Base-by-base conservation (phyloP, 1,140 invertebrate genomes). In the Triops cancriformis region DNA sequence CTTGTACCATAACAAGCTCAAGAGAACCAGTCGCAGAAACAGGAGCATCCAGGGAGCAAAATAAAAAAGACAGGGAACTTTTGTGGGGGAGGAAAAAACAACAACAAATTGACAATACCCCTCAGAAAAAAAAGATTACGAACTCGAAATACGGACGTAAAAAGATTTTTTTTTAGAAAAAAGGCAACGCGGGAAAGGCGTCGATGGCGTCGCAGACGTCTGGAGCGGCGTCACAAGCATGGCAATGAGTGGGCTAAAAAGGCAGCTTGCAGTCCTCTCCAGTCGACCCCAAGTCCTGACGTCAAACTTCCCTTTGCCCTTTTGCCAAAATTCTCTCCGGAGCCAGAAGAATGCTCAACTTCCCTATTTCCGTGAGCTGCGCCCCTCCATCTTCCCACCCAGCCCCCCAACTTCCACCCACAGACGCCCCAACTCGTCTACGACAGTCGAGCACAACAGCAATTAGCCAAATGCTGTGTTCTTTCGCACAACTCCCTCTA, bases 241-340 rank as follows among this genome's bases (percentile, higher is more conserved):
- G 51, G 51, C 51, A 64, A 72, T 28, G 77, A 78, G 73, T 26
- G 78, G 77, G 73, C 26, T 72, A 73, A 74, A 73, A 45, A 37
- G 74, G 74, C 23, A 31, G 77, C 85, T 85, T 85, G 85, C 84
- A 83, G 81, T 82, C 81, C 73, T 37, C 31, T 77, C 82, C 83
- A 80, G 81, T 80, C 80, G 80, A 80, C 80, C 81, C 80, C 76
- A 81, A 81, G 83, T 82, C 28, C 42, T 75, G 45, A 41, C 83
- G 80, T 81, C 81, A 82, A 83, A 80, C 83, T 83, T 83, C 83
- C 28, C 26, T 42, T 11, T 37, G 26, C 74, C 26, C n/a, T 31
- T 11, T 77, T 79, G 79, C 80, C 81, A 81, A 82, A 82, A 82
- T 83, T 81, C 82, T 82, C 79, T 81, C 79, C 81, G 80, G 81